Base-by-base conservation (phyloP, 2,797 vertebrate genomes). In the Parambassis ranga region DNA sequence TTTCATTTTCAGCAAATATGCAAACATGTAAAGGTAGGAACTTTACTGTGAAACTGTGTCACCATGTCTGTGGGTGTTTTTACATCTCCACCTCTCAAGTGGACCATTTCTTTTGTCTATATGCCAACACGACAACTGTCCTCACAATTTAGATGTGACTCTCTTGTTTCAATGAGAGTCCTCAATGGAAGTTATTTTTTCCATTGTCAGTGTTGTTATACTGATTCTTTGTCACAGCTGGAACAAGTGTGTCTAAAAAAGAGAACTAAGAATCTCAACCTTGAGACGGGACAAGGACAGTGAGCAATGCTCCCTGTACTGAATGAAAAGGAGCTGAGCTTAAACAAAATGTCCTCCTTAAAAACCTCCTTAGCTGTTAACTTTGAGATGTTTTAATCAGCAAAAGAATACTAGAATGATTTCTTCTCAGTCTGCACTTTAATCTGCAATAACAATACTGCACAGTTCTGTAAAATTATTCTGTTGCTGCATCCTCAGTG, bases 11-110 rank as follows among this genome's bases (percentile, higher is more conserved):
- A 6, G 20, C 10, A 31, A 10, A 6, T 13, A 3, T 15, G 6
- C 10, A 16, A 26, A 38, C 6, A 5, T 3, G 1, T 33, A 0
- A 38, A 30, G 37, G 28, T 10, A 22, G 6, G 36, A 22, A 39
- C 39, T 35, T 31, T 10, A 6, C 2, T 27, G 8, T 11, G 2
- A n/a, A 33, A 4, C 24, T 19, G 11, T 30, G 9, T 46, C 13
- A 47, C 36, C 27, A 13, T 28, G 14, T 66, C 32, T 63, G 47
- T 42, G 10, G 1, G 3, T 36, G 42, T 57, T 78, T 50, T 37
- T 50, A 53, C 15, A 37, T 42, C 48, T 42, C 26, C 32, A 23
- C 38, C n/a, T 37, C n/a, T 47, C 11, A 32, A 46, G 30, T 31
- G 48, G 16, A 19, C 44, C 18, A 53, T 9, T 42, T 35, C 4